phyloP scores from a whole-genome alignment of 2,888 invertebrate genomes.

The Hetaerina titia region DNA sequence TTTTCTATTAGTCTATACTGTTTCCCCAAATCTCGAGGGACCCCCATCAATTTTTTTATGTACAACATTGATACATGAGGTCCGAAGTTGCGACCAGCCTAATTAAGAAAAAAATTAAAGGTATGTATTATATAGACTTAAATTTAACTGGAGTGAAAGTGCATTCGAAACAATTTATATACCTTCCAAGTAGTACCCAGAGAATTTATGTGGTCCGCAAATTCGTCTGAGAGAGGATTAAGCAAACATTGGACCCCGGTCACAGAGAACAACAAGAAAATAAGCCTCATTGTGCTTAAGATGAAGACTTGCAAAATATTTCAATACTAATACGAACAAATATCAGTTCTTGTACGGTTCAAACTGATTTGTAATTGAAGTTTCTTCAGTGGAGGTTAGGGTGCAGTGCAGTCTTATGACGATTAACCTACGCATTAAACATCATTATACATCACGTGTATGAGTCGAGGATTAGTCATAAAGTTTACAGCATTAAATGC shows the following conservation, averaged over 20 bases:
- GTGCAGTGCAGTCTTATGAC: neutral
- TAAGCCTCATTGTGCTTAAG: neutral
- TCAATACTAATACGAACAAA: neutral
- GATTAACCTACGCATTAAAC: neutral
- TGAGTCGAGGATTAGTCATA: neutral
- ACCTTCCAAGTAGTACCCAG: slow-evolving; percentile 86
- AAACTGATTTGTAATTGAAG: neutral
- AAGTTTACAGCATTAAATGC: neutral
- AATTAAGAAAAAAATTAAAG: slow-evolving; percentile 70
- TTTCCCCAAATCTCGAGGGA: slow-evolving; percentile 81
- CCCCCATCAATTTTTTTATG: slow-evolving; percentile 85
- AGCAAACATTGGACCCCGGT: slow-evolving; percentile 76
- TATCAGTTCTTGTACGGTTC: neutral
- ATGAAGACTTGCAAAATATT: neutral
- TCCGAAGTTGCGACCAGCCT: slow-evolving; percentile 89
- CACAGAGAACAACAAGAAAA: neutral
- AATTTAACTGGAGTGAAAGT: neutral
- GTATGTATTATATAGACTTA: neutral
- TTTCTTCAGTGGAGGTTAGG: neutral
- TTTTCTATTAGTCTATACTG: slow-evolving; percentile 77
- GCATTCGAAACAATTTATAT: slow-evolving; percentile 71
- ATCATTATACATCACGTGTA: no score
- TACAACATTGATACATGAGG: slow-evolving; percentile 80
- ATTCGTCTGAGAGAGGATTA: slow-evolving; percentile 84
- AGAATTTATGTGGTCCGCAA: slow-evolving; percentile 85